Evolutionary conservation across 2,888 invertebrate species (phyloP).

Genomic region (Aphelenchoides bicaudatus): DNA sequence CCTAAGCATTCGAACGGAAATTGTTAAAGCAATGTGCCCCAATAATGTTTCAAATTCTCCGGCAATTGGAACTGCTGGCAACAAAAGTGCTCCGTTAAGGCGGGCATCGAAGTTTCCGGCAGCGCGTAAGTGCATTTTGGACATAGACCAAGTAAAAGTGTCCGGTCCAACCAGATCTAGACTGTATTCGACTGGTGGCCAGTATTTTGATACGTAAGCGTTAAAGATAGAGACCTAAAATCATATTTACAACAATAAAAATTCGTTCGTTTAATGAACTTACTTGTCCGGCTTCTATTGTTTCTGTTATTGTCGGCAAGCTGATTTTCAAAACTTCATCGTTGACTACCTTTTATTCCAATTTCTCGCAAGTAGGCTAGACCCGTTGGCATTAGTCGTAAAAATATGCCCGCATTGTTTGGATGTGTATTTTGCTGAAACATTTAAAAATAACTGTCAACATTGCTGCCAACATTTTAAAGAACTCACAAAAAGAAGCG

Average conservation of each 20-base stretch:
- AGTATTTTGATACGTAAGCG: constrained; percentile 56
- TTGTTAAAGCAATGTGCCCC: constrained; percentile 56
- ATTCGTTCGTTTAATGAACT: background rate
- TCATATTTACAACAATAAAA: background rate
- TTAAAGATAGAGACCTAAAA: constrained; percentile 54
- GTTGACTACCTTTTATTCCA: constrained; percentile 60
- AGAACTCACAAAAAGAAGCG: constrained; percentile 17
- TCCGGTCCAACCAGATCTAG: constrained; percentile 56
- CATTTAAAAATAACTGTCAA: background rate
- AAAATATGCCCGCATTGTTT: constrained; percentile 54
- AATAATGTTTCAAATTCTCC: constrained; percentile 58
- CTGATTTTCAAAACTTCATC: constrained; percentile 56
- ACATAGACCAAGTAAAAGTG: constrained; percentile 58
- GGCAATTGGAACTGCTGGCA: constrained; percentile 56
- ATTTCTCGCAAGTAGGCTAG: constrained; percentile 58
- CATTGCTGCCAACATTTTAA: background rate
- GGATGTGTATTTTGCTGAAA: constrained; percentile 58
- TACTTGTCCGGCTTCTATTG: constrained; percentile 57
- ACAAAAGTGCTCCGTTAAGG: constrained; percentile 51
- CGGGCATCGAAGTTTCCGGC: constrained; percentile 57
- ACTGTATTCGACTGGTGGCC: constrained; percentile 58
- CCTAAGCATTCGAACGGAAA: constrained; percentile 56
- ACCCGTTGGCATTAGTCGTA: constrained; percentile 59
- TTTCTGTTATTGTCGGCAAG: constrained; percentile 55
- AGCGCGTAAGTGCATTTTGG: constrained; percentile 59